Evolutionary conservation across 2,797 vertebrate species (phyloP).

Genomic region (Poecile montanus): DNA sequence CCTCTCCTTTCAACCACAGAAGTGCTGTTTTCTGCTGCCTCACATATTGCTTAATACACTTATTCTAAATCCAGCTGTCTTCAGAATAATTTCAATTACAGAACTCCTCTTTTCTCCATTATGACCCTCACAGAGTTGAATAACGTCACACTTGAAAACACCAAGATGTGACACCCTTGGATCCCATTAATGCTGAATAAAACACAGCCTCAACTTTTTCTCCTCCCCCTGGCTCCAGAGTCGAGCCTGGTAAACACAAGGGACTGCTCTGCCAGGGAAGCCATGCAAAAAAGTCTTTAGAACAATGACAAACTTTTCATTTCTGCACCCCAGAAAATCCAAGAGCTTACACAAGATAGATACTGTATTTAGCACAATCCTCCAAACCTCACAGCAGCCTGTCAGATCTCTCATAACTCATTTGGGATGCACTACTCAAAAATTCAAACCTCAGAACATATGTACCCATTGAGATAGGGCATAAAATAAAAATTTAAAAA

Average conservation of each 20-base stretch:
- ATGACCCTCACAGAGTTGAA: accelerated
- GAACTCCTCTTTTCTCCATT: not conserved
- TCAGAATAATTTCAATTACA: not conserved
- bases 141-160: accelerated
- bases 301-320: not conserved
- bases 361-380: not conserved
- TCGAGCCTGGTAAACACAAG: accelerated
- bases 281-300: accelerated
- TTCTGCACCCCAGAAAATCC: not conserved
- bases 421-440: not conserved
- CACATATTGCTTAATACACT: not conserved
- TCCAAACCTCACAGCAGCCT: not conserved
- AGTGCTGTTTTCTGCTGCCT: not conserved
- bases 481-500: not conserved
- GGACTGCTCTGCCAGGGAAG: not conserved
- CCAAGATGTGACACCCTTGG: not conserved
- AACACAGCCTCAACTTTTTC: not conserved
- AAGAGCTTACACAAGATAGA: not conserved
- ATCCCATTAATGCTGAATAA: not conserved
- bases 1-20: not conserved
- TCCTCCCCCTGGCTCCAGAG: not conserved
- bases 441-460: not conserved
- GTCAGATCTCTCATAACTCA: not conserved
- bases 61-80: not conserved
- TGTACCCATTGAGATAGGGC: not conserved